Conservation (phyloP, 2,888 invertebrate genomes). For the Chymomyza procnemis region DNA sequence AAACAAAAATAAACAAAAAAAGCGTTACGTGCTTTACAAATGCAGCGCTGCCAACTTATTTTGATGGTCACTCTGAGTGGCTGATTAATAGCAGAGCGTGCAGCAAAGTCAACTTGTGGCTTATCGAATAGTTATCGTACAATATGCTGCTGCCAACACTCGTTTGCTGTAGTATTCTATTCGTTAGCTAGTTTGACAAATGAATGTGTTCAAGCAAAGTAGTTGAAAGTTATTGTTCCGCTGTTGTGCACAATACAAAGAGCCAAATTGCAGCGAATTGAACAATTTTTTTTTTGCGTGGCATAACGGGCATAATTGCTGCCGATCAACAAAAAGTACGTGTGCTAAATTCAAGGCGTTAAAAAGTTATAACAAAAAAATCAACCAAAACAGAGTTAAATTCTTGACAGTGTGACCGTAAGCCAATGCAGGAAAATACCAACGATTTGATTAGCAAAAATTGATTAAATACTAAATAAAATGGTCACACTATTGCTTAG, state of each 20-base stretch:
- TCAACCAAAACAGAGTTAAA: neutral
- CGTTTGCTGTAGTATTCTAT: constrained; percentile 44
- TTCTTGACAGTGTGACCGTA: neutral
- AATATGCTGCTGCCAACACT: constrained; percentile 51
- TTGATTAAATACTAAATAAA: neutral
- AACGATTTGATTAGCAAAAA: neutral
- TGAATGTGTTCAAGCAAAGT: constrained; percentile 54
- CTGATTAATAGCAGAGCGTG: no score
- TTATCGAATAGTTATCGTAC: constrained; percentile 54
- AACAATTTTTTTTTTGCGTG: constrained; percentile 8
- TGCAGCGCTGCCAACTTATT: no score
- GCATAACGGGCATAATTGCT: neutral
- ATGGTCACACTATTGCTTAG: neutral
- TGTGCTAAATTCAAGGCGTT: neutral
- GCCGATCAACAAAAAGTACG: neutral
- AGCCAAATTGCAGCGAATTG: constrained; percentile 8
- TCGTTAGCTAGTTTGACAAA: constrained; percentile 51
- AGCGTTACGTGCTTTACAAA: neutral
- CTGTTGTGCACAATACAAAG: constrained; percentile 55
- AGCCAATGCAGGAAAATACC: neutral
- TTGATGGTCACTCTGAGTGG: no score
- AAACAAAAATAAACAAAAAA: no score
- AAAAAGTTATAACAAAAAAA: neutral
- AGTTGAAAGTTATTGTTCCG: constrained; percentile 48
- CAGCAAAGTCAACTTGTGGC: constrained; percentile 20